Evolutionary conservation across 2,113 vertebrate genomes (phyloP).

Genomic region (Ammospiza nelsoni): DNA sequence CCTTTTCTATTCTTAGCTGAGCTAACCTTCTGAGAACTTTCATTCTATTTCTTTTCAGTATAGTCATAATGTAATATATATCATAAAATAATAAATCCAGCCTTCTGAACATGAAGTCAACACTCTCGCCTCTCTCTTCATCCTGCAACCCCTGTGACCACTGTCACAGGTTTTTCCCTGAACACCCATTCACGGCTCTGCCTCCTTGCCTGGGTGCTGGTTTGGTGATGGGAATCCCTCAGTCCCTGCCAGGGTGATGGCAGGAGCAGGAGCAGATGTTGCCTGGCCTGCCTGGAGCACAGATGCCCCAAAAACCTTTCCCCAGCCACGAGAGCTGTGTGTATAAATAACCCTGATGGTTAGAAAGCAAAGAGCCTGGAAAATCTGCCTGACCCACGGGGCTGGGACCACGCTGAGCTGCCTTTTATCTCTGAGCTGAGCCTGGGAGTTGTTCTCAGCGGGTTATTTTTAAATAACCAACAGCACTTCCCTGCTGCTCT

Average conservation of each 20-base stretch:
- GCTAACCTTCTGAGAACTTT: too few species aligned
- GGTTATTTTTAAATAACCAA: slow-evolving; percentile 45
- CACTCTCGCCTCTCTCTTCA: too few species aligned
- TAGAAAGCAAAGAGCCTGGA: slow-evolving; percentile 16
- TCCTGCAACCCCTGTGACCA: too few species aligned
- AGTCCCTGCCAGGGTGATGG: too few species aligned
- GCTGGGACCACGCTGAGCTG: not conserved
- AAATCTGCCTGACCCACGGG: not conserved
- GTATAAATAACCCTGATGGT: not conserved
- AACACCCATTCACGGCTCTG: not conserved
- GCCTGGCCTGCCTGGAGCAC: not conserved
- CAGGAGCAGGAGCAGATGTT: not conserved
- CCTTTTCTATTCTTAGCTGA: too few species aligned
- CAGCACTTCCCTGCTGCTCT: not conserved
- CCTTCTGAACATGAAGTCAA: too few species aligned
- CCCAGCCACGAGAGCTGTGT: not conserved
- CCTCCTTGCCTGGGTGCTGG: not conserved
- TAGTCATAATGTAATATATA: too few species aligned
- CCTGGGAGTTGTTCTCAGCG: slow-evolving; percentile 35
- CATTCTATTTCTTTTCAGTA: too few species aligned
- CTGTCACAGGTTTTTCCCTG: not conserved
- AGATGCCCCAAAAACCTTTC: not conserved
- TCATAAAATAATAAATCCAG: too few species aligned
- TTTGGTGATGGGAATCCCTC: not conserved
- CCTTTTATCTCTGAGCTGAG: slow-evolving; percentile 31